Conservation (phyloP, 37 sponge, comb jelly and placozoan genomes). For the Chondrosia reniformis region DNA sequence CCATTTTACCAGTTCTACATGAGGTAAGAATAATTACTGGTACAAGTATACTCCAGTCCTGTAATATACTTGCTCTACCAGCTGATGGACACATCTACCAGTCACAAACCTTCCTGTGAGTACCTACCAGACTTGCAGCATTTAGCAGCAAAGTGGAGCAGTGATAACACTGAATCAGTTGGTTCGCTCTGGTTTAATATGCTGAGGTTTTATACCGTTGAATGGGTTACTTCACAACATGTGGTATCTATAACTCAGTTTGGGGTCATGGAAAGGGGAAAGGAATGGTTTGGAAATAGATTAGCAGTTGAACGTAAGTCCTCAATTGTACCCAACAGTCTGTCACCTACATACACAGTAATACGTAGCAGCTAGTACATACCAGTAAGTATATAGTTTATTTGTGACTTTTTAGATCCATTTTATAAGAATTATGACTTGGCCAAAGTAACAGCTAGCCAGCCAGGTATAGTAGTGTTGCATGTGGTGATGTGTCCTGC, state of each 20-base stretch:
- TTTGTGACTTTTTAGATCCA: not conserved
- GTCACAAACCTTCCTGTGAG: not conserved
- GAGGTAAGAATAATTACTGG: slow-evolving; percentile 43
- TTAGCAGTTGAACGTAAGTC: slow-evolving; percentile 12
- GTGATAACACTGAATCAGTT: not conserved
- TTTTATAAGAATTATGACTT: not conserved
- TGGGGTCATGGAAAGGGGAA: not conserved
- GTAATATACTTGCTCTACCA: too few species aligned
- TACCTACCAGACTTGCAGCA: not conserved
- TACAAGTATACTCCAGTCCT: too few species aligned
- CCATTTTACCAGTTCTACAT: slow-evolving; percentile 50
- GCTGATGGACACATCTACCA: too few species aligned
- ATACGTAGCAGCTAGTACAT: not conserved
- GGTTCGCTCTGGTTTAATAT: slow-evolving; percentile 17
- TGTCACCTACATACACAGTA: too few species aligned
- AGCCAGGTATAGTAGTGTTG: not conserved
- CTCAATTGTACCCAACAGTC: too few species aligned
- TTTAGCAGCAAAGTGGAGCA: not conserved
- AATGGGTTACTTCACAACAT: not conserved
- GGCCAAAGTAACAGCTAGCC: not conserved
- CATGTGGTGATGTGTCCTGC: not conserved
- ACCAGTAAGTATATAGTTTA: not conserved
- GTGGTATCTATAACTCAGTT: not conserved
- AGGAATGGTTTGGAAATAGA: slow-evolving; percentile 17
- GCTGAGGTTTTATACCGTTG: slow-evolving; percentile 17